Evolutionary conservation across 2,797 vertebrate species (phyloP), one percentile per base, ranked within the genome.

Genomic region (Lacerta viridis): DNA sequence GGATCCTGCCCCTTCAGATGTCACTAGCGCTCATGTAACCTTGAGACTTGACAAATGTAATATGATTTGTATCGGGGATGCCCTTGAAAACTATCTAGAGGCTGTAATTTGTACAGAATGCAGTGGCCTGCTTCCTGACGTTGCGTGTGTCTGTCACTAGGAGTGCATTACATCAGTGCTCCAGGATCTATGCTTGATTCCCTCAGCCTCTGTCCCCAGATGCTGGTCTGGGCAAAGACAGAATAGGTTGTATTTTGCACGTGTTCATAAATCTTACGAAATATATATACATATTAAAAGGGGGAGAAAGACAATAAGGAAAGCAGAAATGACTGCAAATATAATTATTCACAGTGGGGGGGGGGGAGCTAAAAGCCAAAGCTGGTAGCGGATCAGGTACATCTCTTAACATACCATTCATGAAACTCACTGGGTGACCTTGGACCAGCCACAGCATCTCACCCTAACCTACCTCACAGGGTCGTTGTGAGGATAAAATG

Each of bases 11-110:
- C 33, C 33, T 85, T 7, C 59, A 68, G 13, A 59, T 85, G 27
- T 25, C 39, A 68, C 36, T 68, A 39, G 46, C n/a, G 41, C 20
- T 78, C 78, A 79, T 77, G 59, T 46, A 23, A 25, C 36, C 75
- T 77, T 85, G 59, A 46, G 55, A 76, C 39, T 85, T 66, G 84
- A 78, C 36, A 23, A 85, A 68, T 64, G 41, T 46, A 85, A 23
- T 66, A 66, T 78, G 74, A 77, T 77, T 39, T 33, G 39, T 66
- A 39, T 78, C 66, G 18, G 39, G 39, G 36, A 46, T 77, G 39
- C 29, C 59, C 29, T 77, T 68, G 84, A 77, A 75, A 41, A 23
- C 72, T 41, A 41, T 39, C 74, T 61, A 66, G 59, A 46, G 61
- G 84, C 74, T 78, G 9, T 11, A 76, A 27, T 64, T 76, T 76